Evolutionary conservation across 2,113 vertebrate species (phyloP).

Genomic region (Strix uralensis): DNA sequence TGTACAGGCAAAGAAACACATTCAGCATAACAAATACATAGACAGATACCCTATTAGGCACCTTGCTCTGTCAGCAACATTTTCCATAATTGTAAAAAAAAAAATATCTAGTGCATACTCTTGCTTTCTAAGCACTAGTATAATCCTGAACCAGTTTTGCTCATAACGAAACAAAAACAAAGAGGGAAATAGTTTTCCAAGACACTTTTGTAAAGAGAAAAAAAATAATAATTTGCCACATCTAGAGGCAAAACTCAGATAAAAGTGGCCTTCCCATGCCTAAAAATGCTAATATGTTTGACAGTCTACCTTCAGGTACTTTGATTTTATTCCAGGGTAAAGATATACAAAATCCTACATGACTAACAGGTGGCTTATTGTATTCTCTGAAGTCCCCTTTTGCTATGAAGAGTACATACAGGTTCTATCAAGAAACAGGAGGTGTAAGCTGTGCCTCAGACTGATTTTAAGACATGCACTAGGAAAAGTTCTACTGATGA

Average conservation of each 20-base stretch:
- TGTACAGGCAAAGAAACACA: not conserved
- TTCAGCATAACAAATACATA: not conserved
- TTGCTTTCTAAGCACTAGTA: not conserved
- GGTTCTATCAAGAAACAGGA: not conserved
- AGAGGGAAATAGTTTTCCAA: not conserved
- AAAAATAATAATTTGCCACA: not conserved
- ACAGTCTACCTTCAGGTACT: not conserved
- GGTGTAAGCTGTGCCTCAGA: not conserved
- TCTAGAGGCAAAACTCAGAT: not conserved
- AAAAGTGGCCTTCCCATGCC: not conserved
- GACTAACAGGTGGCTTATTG: not conserved
- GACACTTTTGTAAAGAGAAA: not conserved
- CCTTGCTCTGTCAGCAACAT: not conserved
- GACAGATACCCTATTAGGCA: not conserved
- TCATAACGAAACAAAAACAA: not conserved
- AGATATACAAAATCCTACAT: not conserved
- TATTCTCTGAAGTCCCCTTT: not conserved
- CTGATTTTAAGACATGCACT: not conserved
- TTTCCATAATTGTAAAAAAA: not conserved
- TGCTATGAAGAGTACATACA: not conserved
- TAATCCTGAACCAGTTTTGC: not conserved
- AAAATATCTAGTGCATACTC: not conserved
- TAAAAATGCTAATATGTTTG: not conserved
- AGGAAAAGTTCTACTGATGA: not conserved
- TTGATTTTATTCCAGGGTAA: not conserved